Base-by-base conservation (phyloP, 2,113 vertebrate species). In the Raphicerus campestris region DNA sequence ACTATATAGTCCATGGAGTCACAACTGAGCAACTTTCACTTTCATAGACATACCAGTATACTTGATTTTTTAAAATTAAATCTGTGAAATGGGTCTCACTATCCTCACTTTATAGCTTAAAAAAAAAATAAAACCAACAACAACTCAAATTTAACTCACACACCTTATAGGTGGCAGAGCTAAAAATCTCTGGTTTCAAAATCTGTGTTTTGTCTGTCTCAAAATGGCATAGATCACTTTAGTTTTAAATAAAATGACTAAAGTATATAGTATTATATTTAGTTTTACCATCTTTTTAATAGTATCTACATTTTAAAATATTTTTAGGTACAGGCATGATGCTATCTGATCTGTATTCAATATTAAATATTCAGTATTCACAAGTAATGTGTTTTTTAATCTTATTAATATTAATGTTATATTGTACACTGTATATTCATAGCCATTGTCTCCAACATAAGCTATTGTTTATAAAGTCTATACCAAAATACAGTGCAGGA, bases 321-420 rank as follows among this genome's bases (percentile, higher is more conserved):
- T 77, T 85, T 61, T 96, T 87, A 78, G 32, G 39, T 53, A 91
- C 3, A 70, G 26, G 49, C 22, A 90, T 15, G 24, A 61, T 92
- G 45, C 53, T 87, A 56, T 63, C 84, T 75, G 83, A 75, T 77
- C 58, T 93, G 16, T n/a, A 83, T 60, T 73, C 32, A 78, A 13
- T 87, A 63, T 77, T 77, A 77, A 95, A 84, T 91, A 91, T 73
- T 97, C 55, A 94, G 20, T 26, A 91, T 66, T 94, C 24, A 81
- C 2, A 95, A 97, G 77, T 45, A 73, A 73, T 73, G 61, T 89
- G 24, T 30, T 87, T 78, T 86, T 84, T 28, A 78, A 51, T 66
- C 51, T 58, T 94, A 28, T 83, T 49, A 90, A 81, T 81, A 77
- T 6, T 70, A 26, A 92, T 30, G 73, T 89, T 84, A 53, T 89